These are phyloP conservation scores for Helleia helle DNA, from an alignment of 2,888 invertebrate genomes.

Conservation along the genomic window DNA sequence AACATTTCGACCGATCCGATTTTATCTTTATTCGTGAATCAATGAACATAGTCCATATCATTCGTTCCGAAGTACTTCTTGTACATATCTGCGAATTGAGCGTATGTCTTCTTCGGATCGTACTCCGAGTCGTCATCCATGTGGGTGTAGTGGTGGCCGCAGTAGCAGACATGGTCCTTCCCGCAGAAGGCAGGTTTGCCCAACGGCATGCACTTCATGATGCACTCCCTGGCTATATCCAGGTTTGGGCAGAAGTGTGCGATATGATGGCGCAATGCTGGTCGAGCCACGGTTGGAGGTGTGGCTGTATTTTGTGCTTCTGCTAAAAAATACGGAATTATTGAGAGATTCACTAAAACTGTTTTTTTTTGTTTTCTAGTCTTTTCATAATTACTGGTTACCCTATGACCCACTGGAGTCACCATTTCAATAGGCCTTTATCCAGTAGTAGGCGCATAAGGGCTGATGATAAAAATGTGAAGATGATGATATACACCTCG, in stretches of 20 bases:
- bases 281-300: conserved; percentile 11
- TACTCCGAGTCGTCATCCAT: conserved; percentile 16
- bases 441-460: too few species aligned
- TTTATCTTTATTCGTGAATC: too few species aligned
- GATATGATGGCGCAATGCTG: conserved; percentile 47
- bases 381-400: too few species aligned
- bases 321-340: too few species aligned
- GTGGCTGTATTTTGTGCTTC: background rate
- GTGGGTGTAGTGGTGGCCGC: conserved; percentile 39
- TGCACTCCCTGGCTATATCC: conserved; percentile 40
- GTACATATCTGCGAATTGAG: conserved; percentile 43
- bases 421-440: too few species aligned
- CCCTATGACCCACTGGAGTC: too few species aligned
- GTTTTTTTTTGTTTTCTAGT: too few species aligned
- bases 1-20: too few species aligned
- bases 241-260: conserved; percentile 57
- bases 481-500: too few species aligned
- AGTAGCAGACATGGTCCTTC: conserved; percentile 56
- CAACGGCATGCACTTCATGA: conserved; percentile 38
- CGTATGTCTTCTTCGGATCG: conserved; percentile 24
- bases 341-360: too few species aligned
- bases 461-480: too few species aligned
- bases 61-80: conserved; percentile 44
- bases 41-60: too few species aligned
- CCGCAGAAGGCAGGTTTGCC: conserved; percentile 59